These are phyloP conservation scores for Plebejus melissa DNA, from an alignment of 2,888 invertebrate genomes.

Conservation along the genomic window DNA sequence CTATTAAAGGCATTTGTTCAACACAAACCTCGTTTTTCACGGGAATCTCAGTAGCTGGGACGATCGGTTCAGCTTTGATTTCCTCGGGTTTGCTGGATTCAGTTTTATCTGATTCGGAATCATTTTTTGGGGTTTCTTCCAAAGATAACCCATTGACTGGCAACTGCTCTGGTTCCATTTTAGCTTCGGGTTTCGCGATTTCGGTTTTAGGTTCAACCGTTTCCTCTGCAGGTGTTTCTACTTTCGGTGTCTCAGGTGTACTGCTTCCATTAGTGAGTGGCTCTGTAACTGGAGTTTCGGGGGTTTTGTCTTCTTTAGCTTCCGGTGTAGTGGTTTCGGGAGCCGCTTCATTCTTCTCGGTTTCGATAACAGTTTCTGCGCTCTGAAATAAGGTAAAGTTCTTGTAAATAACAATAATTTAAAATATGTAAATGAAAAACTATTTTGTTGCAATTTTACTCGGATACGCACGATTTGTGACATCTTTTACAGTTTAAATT, in stretches of 20 bases:
- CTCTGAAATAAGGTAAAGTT: conserved; percentile 49
- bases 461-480: not conserved
- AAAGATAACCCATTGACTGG: conserved; percentile 66
- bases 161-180: conserved; percentile 58
- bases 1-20: conserved; percentile 80
- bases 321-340: conserved; percentile 55
- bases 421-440: not conserved
- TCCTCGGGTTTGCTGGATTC: conserved; percentile 59
- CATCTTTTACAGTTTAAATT: not conserved
- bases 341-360: conserved; percentile 51
- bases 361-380: conserved; percentile 59
- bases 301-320: conserved; percentile 62
- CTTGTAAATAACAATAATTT: not conserved
- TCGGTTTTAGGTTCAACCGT: conserved; percentile 43
- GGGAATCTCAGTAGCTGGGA: conserved; percentile 66
- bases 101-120: conserved; percentile 45
- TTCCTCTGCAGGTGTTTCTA: conserved; percentile 44
- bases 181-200: conserved; percentile 46
- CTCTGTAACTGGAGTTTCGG: conserved; percentile 73
- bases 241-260: conserved; percentile 63
- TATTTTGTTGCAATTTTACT: not conserved
- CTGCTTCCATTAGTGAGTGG: conserved; percentile 70
- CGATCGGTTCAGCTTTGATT: conserved; percentile 56
- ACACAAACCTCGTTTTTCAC: conserved; percentile 77
- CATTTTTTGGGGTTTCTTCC: conserved; percentile 57